Base-by-base conservation (phyloP, 2,888 invertebrate genomes). In the Apeira syringaria region DNA sequence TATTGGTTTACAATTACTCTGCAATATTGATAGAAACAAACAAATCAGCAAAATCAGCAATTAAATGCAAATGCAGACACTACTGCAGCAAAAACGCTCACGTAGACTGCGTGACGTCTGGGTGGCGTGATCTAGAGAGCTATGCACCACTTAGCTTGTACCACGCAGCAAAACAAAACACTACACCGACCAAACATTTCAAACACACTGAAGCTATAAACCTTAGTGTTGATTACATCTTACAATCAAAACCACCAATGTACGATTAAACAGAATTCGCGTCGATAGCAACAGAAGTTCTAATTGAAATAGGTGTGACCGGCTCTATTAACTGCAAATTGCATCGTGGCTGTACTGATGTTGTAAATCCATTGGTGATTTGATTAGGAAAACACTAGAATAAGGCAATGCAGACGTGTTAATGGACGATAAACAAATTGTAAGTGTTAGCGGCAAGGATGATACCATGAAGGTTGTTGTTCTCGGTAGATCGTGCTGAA, bases 41-140 rank as follows among this genome's bases (percentile, higher is more conserved):
- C 39, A 30, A 30, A 47, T 43, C 29, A 30, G 40, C 38, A 45
- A 35, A 39, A 50, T 49, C 46, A 47, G 18, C 49, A 51, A 54
- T 51, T 47, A 51, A 43, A 51, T 51, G 51, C 47, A 42, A 51
- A 49, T 54, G 42, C 49, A 30, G 27, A 40, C 42, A 37, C 28
- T 33, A 39, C 35, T 45, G 45, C 42, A 41, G 46, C 22, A 48
- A 41, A 50, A 46, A 55, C 41, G 24, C 2, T 39, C 48, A 42
- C 44, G 50, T 42, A 50, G 47, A 51, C 56, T 43, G 47, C 39
- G 25, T 51, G 53, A 56, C 56, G 56, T 50, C 50, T 33, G 15
- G 24, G 48, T 55, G 55, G 55, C 54, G 52, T 52, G 54, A 51
- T 50, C 37, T 37, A 39, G n/a, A n/a, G n/a, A n/a, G 39, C 42